phyloP scores from a whole-genome alignment of 2,888 invertebrate genomes.

The Drosophila engyochracea region DNA sequence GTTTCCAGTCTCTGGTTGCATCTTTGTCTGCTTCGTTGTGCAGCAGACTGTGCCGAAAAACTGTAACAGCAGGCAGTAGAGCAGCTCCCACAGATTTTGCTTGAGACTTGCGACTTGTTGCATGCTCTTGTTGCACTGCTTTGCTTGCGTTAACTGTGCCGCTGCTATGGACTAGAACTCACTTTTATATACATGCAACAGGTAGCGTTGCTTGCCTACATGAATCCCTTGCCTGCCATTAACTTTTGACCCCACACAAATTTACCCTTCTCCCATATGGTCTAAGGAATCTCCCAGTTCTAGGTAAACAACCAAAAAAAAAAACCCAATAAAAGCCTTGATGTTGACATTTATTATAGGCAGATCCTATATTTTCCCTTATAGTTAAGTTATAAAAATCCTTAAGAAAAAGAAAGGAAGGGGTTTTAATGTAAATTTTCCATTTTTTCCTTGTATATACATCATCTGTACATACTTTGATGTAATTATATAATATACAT shows the following conservation, averaged over 20 bases:
- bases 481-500: neutral
- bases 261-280: constrained; percentile 2
- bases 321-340: neutral
- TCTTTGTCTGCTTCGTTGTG: neutral
- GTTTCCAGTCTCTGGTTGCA: constrained; percentile 11
- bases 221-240: constrained; percentile 1
- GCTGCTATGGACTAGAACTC: neutral
- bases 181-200: constrained; percentile 33
- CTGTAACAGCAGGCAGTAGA: constrained; percentile 29
- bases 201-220: constrained; percentile 15
- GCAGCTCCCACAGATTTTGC: constrained; percentile 22
- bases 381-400: neutral
- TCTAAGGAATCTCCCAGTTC: neutral
- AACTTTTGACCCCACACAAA: neutral
- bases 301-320: neutral
- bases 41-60: constrained; percentile 21
- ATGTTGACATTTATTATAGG: neutral
- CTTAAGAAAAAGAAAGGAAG: neutral
- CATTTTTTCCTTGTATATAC: neutral
- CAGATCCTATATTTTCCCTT: neutral
- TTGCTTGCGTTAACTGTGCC: constrained; percentile 20
- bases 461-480: neutral
- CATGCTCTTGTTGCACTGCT: constrained; percentile 35
- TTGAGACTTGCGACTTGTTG: constrained; percentile 6
- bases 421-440: neutral